Percentiles rank a stretch among this genome's conserved stretches.
phyloP scores from a whole-genome alignment of 1,140 invertebrate genomes.

The Drosophila sproati region DNA sequence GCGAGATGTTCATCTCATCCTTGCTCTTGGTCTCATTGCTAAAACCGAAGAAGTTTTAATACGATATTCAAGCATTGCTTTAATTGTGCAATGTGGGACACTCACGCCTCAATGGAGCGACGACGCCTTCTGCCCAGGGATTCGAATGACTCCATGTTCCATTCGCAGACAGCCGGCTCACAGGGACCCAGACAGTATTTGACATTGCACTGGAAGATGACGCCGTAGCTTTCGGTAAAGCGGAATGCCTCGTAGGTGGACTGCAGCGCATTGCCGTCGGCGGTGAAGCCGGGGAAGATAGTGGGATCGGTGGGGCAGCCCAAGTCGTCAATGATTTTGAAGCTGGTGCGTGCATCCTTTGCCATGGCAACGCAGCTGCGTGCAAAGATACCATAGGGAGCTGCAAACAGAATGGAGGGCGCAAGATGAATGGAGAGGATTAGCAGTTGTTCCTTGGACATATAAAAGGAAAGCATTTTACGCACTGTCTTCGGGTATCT shows the following conservation, averaged over 20 bases:
- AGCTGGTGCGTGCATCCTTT: slow-evolving; percentile 97
- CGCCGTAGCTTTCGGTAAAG: slow-evolving; percentile 97
- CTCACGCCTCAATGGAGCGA: slow-evolving; percentile 87
- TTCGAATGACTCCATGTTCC: slow-evolving; percentile 93
- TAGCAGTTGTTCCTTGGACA: background rate
- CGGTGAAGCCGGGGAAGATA: slow-evolving; percentile 96
- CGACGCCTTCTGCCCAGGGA: slow-evolving; percentile 95
- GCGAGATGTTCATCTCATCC: slow-evolving; percentile 96
- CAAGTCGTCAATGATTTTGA: slow-evolving; percentile 97
- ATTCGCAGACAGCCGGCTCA: slow-evolving; percentile 95
- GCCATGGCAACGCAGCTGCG: slow-evolving; percentile 98
- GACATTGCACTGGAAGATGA: slow-evolving; percentile 98
- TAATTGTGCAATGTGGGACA: background rate
- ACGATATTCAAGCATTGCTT: background rate
- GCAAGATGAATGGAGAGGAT: background rate
- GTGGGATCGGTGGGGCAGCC: slow-evolving; percentile 96
- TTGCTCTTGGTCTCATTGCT: slow-evolving; percentile 87
- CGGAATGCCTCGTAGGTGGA: slow-evolving; percentile 97
- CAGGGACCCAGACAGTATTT: slow-evolving; percentile 98
- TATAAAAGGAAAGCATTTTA: slow-evolving; percentile 46
- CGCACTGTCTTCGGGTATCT: slow-evolving; percentile 98
- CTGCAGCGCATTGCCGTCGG: slow-evolving; percentile 94
- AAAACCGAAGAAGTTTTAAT: background rate
- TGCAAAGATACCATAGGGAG: slow-evolving; percentile 97
- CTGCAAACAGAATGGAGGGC: slow-evolving; percentile 85